A percentile compares a stretch with the other conserved stretches of the same genome.
Evolutionary conservation across 2,888 invertebrate genomes (phyloP).

Genomic region (Tuberolachnus salignus): DNA sequence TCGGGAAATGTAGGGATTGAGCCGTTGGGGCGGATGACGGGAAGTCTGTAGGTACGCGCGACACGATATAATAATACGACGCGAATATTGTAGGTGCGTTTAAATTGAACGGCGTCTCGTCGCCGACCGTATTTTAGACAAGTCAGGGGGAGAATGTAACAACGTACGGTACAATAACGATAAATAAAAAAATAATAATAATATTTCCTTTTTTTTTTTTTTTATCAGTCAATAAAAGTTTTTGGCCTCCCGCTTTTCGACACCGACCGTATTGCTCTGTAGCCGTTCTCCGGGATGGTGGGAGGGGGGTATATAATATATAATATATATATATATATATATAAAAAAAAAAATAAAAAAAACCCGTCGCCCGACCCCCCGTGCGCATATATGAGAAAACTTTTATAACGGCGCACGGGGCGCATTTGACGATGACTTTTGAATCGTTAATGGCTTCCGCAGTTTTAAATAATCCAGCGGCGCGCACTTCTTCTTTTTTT

Average conservation of each 20-base stretch:
- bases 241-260: slow-evolving; percentile 22
- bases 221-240: slow-evolving; percentile 53
- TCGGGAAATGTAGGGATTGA: too few species aligned
- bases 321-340: too few species aligned
- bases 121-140: neutral
- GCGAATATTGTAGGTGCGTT: slow-evolving; percentile 4
- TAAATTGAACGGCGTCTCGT: slow-evolving; percentile 14
- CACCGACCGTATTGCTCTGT: slow-evolving; percentile 31
- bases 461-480: slow-evolving; percentile 49
- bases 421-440: slow-evolving; percentile 48
- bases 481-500: neutral
- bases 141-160: neutral
- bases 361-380: slow-evolving; percentile 18
- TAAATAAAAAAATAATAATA: slow-evolving; percentile 45
- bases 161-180: slow-evolving; percentile 36
- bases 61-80: neutral
- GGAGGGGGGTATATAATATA: too few species aligned
- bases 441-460: slow-evolving; percentile 55
- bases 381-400: slow-evolving; percentile 44
- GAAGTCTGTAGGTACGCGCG: too few species aligned
- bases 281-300: neutral
- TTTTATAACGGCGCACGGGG: slow-evolving; percentile 19
- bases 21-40: too few species aligned
- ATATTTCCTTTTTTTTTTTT: slow-evolving; percentile 39
- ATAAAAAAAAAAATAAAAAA: slow-evolving; percentile 9